phyloP scores from a whole-genome alignment of 1,140 invertebrate species.

The Megalonaias nervosa region DNA sequence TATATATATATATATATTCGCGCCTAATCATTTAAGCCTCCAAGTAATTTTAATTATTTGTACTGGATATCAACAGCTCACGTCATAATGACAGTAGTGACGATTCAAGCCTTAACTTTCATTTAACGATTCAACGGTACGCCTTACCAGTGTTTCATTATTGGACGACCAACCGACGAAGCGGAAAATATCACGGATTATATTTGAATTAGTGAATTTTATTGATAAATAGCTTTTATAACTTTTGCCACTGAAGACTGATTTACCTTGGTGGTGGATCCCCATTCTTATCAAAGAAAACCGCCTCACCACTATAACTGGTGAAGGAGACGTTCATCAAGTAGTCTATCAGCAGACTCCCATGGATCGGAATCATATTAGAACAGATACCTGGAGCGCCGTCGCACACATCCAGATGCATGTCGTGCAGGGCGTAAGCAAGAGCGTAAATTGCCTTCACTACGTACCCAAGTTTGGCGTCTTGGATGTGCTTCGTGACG shows the following conservation, averaged over 20 bases:
- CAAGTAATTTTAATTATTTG: no score
- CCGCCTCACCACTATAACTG: slow-evolving; percentile 77
- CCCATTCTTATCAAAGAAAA: slow-evolving; percentile 86
- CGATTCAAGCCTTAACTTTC: no score
- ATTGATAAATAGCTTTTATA: neutral
- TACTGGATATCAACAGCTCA: no score
- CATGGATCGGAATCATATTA: slow-evolving; percentile 79
- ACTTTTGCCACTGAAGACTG: neutral
- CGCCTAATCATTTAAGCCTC: no score
- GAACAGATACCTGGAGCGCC: slow-evolving; percentile 75
- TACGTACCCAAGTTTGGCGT: slow-evolving; percentile 85
- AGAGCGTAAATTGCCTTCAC: slow-evolving; percentile 82
- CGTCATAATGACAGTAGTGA: no score
- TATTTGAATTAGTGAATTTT: no score
- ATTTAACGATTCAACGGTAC: no score
- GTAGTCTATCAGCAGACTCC: slow-evolving; percentile 78
- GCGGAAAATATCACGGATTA: no score
- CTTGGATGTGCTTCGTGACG: slow-evolving; percentile 76
- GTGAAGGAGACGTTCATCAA: slow-evolving; percentile 85
- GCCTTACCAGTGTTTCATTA: no score
- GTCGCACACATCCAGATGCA: slow-evolving; percentile 72
- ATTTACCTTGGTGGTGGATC: slow-evolving; percentile 87
- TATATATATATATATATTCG: no score
- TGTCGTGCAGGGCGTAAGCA: slow-evolving; percentile 78
- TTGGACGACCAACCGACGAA: no score